Evolutionary conservation across 2,797 vertebrate genomes (phyloP), one percentile per base, ranked within the genome.

Genomic region (Urosaurus nigricauda): DNA sequence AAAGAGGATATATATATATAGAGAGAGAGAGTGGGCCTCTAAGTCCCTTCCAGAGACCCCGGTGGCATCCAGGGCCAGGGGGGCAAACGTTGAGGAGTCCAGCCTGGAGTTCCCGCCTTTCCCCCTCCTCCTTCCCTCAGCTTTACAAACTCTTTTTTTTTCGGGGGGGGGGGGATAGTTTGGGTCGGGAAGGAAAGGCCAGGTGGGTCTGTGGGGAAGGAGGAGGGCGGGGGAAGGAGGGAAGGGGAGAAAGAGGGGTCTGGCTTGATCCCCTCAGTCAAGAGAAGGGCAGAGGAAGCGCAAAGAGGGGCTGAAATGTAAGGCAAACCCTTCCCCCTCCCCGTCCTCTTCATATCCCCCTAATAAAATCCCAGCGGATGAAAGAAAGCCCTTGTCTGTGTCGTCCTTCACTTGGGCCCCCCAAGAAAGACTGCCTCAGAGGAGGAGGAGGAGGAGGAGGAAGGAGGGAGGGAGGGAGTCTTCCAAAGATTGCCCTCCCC

Each of bases 361-460:
- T 93, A 97, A 97, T 97, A 97, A 97, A 96, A 96, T 93, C 92
- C 95, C 93, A 92, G 93, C 94, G 93, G 95, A 96, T 94, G 87
- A 95, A 95, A 75, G 87, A 95, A 95, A 75, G 0, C 4, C 2
- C 87, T 90, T 0, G 92, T 93, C 95, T 89, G 89, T 96, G 96
- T 96, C 88, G 88, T 96, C 92, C 92, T 96, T n/a, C n/a, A n/a
- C n/a, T n/a, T n/a, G n/a, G n/a, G n/a, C n/a, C n/a, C n/a, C n/a
- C n/a, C n/a, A n/a, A n/a, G n/a, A n/a, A n/a, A n/a, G 56, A 12
- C 56, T 56, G 56, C 2, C 29, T 74, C 47, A 26, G 79, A 43
- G 19, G 68, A 19, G 85, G 16, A 51, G 73, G 37, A 32, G 17
- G 14, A 29, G 40, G 24, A 8, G 82, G 73, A 21, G 21, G 32